These are phyloP conservation scores for Nixonia krombeini DNA, from an alignment of 1,140 invertebrate genomes.

Conservation along the genomic window DNA sequence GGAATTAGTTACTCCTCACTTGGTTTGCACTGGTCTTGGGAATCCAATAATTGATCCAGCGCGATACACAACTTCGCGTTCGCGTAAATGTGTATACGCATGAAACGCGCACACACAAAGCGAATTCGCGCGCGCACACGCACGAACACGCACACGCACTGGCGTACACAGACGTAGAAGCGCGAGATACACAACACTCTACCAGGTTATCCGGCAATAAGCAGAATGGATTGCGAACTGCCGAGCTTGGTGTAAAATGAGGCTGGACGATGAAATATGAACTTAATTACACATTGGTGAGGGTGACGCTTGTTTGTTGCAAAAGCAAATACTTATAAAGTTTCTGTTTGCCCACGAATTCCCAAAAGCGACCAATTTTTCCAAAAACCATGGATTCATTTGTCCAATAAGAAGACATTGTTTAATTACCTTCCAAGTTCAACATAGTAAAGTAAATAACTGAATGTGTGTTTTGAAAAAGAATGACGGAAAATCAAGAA, in stretches of 20 bases:
- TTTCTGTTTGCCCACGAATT: background rate
- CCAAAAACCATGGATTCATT: too few relatives aligned
- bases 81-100: background rate
- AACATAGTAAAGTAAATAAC: too few relatives aligned
- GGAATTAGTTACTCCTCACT: slow-evolving; percentile 5
- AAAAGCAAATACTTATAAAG: background rate
- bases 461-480: too few relatives aligned
- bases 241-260: slow-evolving; percentile 5
- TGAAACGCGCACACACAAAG: too few relatives aligned
- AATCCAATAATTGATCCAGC: slow-evolving; percentile 6
- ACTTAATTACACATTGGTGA: background rate
- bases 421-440: too few relatives aligned
- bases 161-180: too few relatives aligned
- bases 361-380: too few relatives aligned
- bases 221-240: slow-evolving; percentile 10
- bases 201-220: slow-evolving; percentile 8
- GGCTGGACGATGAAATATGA: slow-evolving; percentile 6
- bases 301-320: background rate
- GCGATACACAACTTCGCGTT: background rate
- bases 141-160: too few relatives aligned
- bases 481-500: too few relatives aligned
- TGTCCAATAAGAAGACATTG: too few relatives aligned
- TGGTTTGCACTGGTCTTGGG: slow-evolving; percentile 1
- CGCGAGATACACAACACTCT: slow-evolving; percentile 5
- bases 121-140: too few relatives aligned